Evolutionary conservation across 2,113 vertebrate species (phyloP), one percentile per base, ranked within the genome.

Genomic region (Bagarius yarrelli): DNA sequence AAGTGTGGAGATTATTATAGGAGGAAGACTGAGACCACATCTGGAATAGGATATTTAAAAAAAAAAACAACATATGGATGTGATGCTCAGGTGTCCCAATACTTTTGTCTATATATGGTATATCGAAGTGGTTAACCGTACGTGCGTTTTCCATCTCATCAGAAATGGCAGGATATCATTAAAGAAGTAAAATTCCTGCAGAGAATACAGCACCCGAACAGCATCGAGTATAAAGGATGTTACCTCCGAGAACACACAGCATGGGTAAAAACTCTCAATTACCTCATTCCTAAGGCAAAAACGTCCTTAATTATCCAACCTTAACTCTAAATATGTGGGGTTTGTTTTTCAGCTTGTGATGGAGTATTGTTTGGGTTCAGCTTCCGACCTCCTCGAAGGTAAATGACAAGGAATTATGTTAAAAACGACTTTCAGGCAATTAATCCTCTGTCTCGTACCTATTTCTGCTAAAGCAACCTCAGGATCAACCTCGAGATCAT

Each of bases 161-260:
- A 99, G 97, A 99, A 99, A 95, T 99, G 98, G 98, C 98, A 98
- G 90, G 98, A 99, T 92, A 99, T 99, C 86, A 96, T 98, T 91
- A 99, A 99, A 89, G 98, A 99, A 94, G 98, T 99, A 80, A 98
- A 96, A 90, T 99, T 99, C 87, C 95, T 99, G 79, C 96, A 97
- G 93, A 95, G 95, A 94, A 96, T 99, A 94, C 94, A 95, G 85
- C 98, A 99, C 91, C 98, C 98, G 11, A 99, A 99, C 94, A 98
- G 96, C 91, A 99, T 99, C 94, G 97, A 99, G 91, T 99, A 99
- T 91, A 99, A 99, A 94, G 98, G 97, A 84, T 99, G 98, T 91
- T 99, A 98, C 93, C 92, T 99, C 85, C 95, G 97, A 80, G 98
- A 99, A 89, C 96, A 99, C 92, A 99, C 97, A 30, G 98, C 98